Conservation (phyloP, 2,888 invertebrate genomes). For the Busseola fusca region DNA sequence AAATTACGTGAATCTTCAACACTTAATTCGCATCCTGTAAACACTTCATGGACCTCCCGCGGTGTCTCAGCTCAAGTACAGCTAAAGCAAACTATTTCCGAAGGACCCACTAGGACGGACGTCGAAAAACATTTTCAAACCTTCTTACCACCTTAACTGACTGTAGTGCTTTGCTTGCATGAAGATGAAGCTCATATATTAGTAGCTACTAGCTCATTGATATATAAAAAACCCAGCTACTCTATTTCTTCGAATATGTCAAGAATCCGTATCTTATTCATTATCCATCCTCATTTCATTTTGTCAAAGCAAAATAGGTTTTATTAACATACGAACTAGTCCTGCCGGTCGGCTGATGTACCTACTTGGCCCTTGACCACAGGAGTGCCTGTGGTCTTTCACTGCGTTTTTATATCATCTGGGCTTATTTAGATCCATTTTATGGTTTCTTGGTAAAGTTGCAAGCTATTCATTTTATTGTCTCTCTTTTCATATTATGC, state of each 20-base stretch:
- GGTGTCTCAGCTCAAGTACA: slow-evolving; percentile 8
- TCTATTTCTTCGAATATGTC: background rate
- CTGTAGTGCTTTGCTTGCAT: background rate
- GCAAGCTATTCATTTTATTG: slow-evolving; percentile 14
- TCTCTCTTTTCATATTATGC: background rate
- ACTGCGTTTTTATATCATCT: slow-evolving; percentile 5
- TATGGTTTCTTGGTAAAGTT: slow-evolving; percentile 14
- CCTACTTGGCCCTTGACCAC: slow-evolving; percentile 22
- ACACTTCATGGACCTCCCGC: slow-evolving; percentile 34
- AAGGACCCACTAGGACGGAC: slow-evolving; percentile 4
- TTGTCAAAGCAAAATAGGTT: slow-evolving; percentile 13
- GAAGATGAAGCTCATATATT: background rate
- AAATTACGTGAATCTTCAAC: slow-evolving; percentile 15
- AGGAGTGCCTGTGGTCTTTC: slow-evolving; percentile 9
- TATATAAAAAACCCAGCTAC: too few relatives aligned
- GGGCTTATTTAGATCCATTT: slow-evolving; percentile 17
- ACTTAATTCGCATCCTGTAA: slow-evolving; percentile 22
- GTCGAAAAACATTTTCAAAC: slow-evolving; percentile 13
- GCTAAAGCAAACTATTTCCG: slow-evolving; percentile 23
- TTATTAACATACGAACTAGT: background rate
- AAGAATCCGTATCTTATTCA: background rate
- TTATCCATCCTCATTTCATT: background rate
- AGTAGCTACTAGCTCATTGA: background rate
- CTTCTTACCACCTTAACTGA: background rate
- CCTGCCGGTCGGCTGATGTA: background rate